Percentiles rank a stretch among this genome's conserved stretches.
phyloP scores from a whole-genome alignment of 2,113 vertebrate genomes.

The Struthidea cinerea region DNA sequence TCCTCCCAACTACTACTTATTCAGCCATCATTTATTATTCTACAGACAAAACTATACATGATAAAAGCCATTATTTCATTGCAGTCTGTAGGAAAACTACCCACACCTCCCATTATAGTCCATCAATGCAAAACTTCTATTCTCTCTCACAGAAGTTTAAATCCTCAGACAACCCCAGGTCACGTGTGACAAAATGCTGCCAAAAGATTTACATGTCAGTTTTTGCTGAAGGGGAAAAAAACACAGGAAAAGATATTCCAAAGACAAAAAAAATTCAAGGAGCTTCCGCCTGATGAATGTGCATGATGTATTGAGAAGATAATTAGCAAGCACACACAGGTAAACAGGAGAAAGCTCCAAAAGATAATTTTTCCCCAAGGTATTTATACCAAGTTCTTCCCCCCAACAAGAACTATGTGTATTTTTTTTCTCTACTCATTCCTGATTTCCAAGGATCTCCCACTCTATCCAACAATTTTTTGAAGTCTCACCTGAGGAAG shows the following conservation, averaged over 20 bases:
- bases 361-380: neutral
- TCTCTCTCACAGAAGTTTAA: neutral
- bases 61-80: neutral
- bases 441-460: neutral
- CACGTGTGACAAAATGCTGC: neutral
- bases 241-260: neutral
- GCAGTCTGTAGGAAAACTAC: neutral
- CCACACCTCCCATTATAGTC: neutral
- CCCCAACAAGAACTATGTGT: accelerated
- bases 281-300: neutral
- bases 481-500: neutral
- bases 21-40: neutral
- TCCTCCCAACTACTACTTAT: neutral
- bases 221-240: neutral
- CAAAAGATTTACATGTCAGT: neutral
- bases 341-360: neutral
- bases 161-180: neutral
- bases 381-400: neutral
- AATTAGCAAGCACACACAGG: neutral
- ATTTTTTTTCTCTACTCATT: neutral
- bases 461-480: neutral
- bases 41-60: neutral
- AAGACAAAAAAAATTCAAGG: neutral
- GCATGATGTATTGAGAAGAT: accelerated
- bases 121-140: neutral